These are phyloP conservation scores for Tetramorium parvispinum DNA, from an alignment of 1,140 invertebrate species.

Conservation along the genomic window DNA sequence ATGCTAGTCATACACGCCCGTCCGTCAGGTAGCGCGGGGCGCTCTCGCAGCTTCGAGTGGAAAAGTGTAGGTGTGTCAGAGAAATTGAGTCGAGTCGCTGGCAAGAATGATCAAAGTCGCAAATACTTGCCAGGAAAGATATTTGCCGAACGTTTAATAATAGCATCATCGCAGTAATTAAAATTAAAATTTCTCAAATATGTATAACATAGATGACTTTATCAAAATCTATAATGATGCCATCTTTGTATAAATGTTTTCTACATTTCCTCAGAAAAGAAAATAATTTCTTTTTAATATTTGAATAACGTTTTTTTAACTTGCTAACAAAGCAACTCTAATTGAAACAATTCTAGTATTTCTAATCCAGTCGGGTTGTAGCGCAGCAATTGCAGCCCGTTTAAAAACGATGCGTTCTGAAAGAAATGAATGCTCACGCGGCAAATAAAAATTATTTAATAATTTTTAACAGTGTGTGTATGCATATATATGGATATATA, in stretches of 20 bases:
- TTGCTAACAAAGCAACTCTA: not conserved
- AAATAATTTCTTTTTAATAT: not conserved
- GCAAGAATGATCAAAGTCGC: not conserved
- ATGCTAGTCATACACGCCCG: slow-evolving; percentile 77
- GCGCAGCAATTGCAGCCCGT: not conserved
- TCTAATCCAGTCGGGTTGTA: not conserved
- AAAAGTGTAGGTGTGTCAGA: slow-evolving; percentile 42
- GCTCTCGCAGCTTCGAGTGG: slow-evolving; percentile 43
- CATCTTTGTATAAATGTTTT: not conserved
- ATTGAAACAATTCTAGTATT: not conserved
- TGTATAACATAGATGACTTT: not conserved
- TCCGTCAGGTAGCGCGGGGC: slow-evolving; percentile 68
- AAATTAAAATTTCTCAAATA: not conserved
- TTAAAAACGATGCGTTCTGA: not conserved
- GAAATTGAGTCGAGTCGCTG: not conserved
- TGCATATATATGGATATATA: not conserved
- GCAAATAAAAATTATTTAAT: slow-evolving; percentile 47
- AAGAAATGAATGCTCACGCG: slow-evolving; percentile 27
- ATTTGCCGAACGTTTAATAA: no score
- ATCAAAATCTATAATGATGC: not conserved
- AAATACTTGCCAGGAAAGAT: not conserved
- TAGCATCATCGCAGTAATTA: no score
- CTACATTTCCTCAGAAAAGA: not conserved
- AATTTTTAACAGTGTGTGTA: slow-evolving; percentile 27
- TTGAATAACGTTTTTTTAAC: not conserved